These are phyloP conservation scores for Ceratosolen solmsi DNA, from an alignment of 1,140 invertebrate species.

Conservation along the genomic window DNA sequence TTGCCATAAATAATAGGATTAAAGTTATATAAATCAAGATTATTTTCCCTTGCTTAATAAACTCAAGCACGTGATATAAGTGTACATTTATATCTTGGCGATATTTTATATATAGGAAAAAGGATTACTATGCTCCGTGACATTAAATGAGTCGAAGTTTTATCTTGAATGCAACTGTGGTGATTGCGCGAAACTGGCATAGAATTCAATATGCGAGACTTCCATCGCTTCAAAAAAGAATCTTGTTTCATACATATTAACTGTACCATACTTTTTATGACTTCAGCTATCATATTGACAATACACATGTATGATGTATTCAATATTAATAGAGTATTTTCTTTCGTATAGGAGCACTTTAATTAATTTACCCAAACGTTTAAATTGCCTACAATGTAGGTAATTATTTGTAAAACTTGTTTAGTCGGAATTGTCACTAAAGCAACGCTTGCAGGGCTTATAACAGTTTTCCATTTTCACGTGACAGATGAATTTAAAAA, in stretches of 20 bases:
- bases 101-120: constrained; percentile 8
- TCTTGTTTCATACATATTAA: background rate
- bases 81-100: background rate
- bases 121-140: background rate
- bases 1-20: background rate
- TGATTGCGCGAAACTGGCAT: background rate
- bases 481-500: too few relatives aligned
- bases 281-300: background rate
- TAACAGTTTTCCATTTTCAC: too few relatives aligned
- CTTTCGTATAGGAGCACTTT: too few relatives aligned
- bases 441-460: too few relatives aligned
- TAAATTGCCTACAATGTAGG: too few relatives aligned
- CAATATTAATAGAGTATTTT: background rate
- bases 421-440: too few relatives aligned
- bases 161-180: background rate
- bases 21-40: background rate
- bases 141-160: background rate
- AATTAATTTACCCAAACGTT: too few relatives aligned
- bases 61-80: background rate
- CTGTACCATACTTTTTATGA: background rate
- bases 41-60: background rate
- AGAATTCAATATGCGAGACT: background rate
- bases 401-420: too few relatives aligned
- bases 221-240: background rate
- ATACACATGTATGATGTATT: background rate